Evolutionary conservation across 2,797 vertebrate genomes (phyloP).

Genomic region (Clamator glandarius): DNA sequence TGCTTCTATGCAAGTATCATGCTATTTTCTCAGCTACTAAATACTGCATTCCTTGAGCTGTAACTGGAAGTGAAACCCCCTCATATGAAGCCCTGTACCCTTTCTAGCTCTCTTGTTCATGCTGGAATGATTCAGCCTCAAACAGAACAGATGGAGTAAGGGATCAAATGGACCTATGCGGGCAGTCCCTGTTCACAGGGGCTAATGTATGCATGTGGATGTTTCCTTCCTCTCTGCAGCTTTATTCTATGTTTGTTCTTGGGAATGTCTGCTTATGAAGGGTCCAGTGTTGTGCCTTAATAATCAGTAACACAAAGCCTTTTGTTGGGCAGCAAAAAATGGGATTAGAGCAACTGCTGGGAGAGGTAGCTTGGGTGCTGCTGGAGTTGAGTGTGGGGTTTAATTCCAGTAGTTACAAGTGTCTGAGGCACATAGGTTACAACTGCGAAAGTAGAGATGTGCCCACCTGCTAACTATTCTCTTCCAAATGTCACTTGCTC

Average conservation of each 20-base stretch:
- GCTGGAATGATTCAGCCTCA: not conserved
- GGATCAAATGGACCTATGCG: not conserved
- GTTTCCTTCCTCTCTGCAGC: not conserved
- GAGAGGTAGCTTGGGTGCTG: not conserved
- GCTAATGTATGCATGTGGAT: no score
- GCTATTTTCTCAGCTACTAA: not conserved
- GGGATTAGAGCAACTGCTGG: not conserved
- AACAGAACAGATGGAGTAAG: not conserved
- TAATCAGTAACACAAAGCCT: not conserved
- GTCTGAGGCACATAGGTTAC: fast-evolving
- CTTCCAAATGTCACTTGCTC: not conserved
- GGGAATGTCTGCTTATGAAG: not conserved
- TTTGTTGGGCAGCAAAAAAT: not conserved
- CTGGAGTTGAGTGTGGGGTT: not conserved
- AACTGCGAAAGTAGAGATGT: not conserved
- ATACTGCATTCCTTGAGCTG: not conserved
- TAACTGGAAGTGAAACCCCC: not conserved
- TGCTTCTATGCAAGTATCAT: fast-evolving
- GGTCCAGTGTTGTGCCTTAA: not conserved
- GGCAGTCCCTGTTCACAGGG: fast-evolving
- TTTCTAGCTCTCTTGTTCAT: not conserved
- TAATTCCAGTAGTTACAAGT: not conserved
- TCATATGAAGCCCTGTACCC: fast-evolving
- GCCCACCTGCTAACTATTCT: not conserved
- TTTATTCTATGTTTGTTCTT: not conserved